A percentile compares a stretch with the other conserved stretches of the same genome.
These are phyloP conservation scores for Morbakka virulenta DNA, from an alignment of 30 jellyfish, hydroid and myxozoan genomes.

Conservation along the genomic window DNA sequence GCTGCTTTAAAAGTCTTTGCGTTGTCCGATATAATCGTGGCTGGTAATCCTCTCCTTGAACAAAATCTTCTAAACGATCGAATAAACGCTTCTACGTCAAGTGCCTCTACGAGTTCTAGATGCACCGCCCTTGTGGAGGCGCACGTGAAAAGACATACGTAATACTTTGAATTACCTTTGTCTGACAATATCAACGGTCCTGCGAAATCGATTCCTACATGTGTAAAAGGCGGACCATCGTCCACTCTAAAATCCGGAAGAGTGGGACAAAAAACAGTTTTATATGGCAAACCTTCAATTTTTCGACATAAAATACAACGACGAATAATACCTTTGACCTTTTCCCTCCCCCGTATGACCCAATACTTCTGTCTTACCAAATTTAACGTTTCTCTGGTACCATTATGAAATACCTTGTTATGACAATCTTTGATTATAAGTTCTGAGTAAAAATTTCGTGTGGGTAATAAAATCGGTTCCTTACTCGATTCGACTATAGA, in stretches of 20 bases:
- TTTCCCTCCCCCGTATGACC: slow-evolving; percentile 45
- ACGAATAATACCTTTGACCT: not conserved
- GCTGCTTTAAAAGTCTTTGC: slow-evolving; percentile 30
- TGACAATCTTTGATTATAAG: slow-evolving; percentile 11
- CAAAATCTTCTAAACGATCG: slow-evolving; percentile 16
- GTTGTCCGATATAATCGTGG: slow-evolving; percentile 14
- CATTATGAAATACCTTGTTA: slow-evolving; percentile 10
- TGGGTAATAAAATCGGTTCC: slow-evolving; percentile 18
- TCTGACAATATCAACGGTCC: slow-evolving; percentile 19
- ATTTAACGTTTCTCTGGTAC: slow-evolving; percentile 33
- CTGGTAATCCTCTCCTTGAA: slow-evolving; percentile 47
- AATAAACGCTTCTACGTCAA: slow-evolving; percentile 7
- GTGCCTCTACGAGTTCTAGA: slow-evolving; percentile 21
- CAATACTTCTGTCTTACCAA: slow-evolving; percentile 32
- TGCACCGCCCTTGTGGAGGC: slow-evolving; percentile 46
- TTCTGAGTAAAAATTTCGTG: not conserved
- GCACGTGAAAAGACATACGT: slow-evolving; percentile 41
- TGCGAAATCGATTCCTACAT: slow-evolving; percentile 41
- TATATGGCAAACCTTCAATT: slow-evolving; percentile 43
- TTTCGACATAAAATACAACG: slow-evolving; percentile 11
- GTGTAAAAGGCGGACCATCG: slow-evolving; percentile 32
- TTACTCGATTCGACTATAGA: slow-evolving; percentile 11
- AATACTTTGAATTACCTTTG: not conserved
- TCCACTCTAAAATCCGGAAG: slow-evolving; percentile 17
- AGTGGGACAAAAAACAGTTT: not conserved